phyloP scores from a whole-genome alignment of 2,797 vertebrate species.

The Eutrigla gurnardus region DNA sequence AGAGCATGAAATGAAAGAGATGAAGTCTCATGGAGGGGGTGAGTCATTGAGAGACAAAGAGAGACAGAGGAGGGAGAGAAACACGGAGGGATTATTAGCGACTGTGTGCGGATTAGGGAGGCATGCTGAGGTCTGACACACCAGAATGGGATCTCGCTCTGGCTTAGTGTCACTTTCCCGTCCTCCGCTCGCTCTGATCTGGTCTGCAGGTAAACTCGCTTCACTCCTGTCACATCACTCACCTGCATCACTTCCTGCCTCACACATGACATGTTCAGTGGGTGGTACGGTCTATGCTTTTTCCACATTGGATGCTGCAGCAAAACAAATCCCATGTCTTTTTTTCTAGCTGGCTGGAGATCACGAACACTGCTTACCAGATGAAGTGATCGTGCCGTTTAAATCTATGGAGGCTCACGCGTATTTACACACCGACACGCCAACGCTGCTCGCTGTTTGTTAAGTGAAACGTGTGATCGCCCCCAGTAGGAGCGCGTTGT shows the following conservation, averaged over 20 bases:
- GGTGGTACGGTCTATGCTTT: conserved; percentile 67
- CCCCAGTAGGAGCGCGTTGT: conserved; percentile 22
- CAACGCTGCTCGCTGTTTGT: conserved; percentile 17
- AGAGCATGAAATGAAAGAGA: conserved; percentile 36
- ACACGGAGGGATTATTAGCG: conserved; percentile 73
- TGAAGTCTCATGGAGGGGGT: conserved; percentile 37
- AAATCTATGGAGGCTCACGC: conserved; percentile 33
- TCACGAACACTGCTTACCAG: conserved; percentile 72
- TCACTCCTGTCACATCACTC: conserved; percentile 53
- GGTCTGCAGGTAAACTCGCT: conserved; percentile 50
- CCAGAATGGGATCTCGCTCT: conserved; percentile 63
- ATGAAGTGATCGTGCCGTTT: conserved; percentile 59
- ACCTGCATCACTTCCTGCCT: conserved; percentile 45
- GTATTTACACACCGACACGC: conserved; percentile 36
- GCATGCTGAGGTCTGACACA: conserved; percentile 72
- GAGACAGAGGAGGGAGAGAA: conserved; percentile 51
- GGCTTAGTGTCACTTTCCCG: conserved; percentile 70
- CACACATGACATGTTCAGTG: conserved; percentile 47
- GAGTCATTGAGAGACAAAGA: conserved; percentile 53
- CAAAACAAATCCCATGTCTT: conserved; percentile 73
- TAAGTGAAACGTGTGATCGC: conserved; percentile 41
- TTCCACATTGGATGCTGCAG: conserved; percentile 71
- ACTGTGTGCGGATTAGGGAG: conserved; percentile 69
- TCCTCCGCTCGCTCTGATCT: conserved; percentile 44
- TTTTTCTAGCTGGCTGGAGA: conserved; percentile 71